Evolutionary conservation across 1,140 invertebrate species (phyloP), one percentile per base, ranked within the genome.

Genomic region (Odontomachus brunneus): DNA sequence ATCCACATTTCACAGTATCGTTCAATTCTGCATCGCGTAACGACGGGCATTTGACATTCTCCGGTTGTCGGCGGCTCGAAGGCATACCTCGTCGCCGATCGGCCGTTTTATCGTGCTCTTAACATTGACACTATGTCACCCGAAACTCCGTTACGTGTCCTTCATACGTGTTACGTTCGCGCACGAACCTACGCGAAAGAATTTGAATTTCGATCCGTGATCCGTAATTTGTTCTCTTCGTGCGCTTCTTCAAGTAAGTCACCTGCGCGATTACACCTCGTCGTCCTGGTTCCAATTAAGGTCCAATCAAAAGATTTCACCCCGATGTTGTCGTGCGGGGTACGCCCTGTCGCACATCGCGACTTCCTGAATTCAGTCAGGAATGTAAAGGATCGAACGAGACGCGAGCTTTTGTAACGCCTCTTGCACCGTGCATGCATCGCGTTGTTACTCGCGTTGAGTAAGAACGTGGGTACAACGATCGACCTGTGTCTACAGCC

Each of bases 81-180:
- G 22, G 22, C 65, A 29, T 33, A 38, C 22, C 11, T 55, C 29
- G 44, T 65, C 59, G 53, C n/a, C n/a, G 67, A 80, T 48, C 53
- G 51, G 0, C 14, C 44, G 17, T 44, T 78, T 80, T 48, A 59
- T 80, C 38, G 38, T 11, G 38, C 38, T 80, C 65, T 80, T 80
- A 75, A 80, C 63, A 69, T 78, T 44, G 49, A 69, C 65, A 38
- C 44, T n/a, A 17, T 75, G 44, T 75, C 63, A 75, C 17, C 17
- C 15, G 38, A 71, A 78, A 69, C 29, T 71, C 75, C 65, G 75
- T 80, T 80, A 80, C 51, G 24, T 80, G 65, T 59, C 53, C 65
- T 17, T 59, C 24, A 19, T 26, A 65, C 63, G 22, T 15, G 51
- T 69, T 67, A 44, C 1, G 22, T 71, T 80, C 57, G 57, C 51